phyloP scores from a whole-genome alignment of 1,140 invertebrate species.

The Kradibia gibbosae region DNA sequence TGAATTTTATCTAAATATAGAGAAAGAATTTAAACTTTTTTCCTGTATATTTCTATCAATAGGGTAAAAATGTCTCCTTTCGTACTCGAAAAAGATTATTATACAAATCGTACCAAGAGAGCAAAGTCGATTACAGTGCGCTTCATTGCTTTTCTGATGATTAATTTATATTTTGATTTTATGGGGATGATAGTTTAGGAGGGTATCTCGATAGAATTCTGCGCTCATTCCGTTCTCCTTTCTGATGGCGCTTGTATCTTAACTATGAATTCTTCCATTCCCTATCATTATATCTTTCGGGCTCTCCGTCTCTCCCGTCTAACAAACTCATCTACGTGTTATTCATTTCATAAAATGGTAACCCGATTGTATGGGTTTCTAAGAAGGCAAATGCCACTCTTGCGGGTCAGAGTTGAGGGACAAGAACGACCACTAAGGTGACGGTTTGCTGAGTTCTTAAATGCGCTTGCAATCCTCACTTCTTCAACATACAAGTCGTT shows the following conservation, averaged over 20 bases:
- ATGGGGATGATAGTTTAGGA: slow-evolving; percentile 31
- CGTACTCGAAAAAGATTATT: slow-evolving; percentile 3
- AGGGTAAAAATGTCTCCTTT: neutral
- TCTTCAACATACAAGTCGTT: slow-evolving; percentile 17
- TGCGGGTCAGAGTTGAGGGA: slow-evolving; percentile 7
- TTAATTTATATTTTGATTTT: slow-evolving; percentile 50
- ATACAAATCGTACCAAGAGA: neutral
- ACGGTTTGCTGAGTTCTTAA: slow-evolving; percentile 45
- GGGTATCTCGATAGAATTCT: slow-evolving; percentile 21
- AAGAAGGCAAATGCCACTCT: slow-evolving; percentile 48
- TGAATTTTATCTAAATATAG: neutral
- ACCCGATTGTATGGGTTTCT: slow-evolving; percentile 62
- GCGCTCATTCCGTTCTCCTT: neutral
- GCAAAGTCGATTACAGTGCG: neutral
- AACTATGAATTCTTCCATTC: slow-evolving; percentile 52
- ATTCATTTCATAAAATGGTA: slow-evolving; percentile 58
- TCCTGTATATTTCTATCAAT: neutral
- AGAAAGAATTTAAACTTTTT: neutral
- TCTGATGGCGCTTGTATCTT: neutral
- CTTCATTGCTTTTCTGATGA: slow-evolving; percentile 1
- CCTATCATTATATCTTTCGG: neutral
- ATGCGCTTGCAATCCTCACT: slow-evolving; percentile 20
- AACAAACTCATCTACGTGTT: neutral
- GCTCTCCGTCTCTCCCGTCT: neutral
- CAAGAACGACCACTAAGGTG: slow-evolving; percentile 54